phyloP scores from a whole-genome alignment of 1,140 invertebrate species.

The Copidosoma floridanum region DNA sequence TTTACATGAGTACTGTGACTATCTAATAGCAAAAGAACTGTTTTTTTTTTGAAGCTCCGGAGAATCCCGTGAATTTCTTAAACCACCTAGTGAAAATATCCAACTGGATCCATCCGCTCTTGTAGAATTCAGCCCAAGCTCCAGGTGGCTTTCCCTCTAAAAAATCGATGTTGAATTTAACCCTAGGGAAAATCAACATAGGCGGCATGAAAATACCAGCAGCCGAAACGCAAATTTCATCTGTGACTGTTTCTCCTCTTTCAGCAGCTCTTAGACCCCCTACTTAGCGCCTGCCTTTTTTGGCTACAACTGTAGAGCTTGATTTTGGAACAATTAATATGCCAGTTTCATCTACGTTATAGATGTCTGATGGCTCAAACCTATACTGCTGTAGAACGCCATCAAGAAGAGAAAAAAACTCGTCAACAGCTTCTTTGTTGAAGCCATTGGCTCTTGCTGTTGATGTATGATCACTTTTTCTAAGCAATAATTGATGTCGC shows the following conservation, averaged over 20 bases:
- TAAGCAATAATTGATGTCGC: background rate
- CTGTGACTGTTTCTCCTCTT: conserved; percentile 42
- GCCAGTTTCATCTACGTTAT: conserved; percentile 20
- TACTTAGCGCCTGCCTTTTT: conserved; percentile 34
- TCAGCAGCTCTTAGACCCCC: conserved; percentile 34
- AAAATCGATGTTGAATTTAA: conserved; percentile 41
- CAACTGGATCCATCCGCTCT: conserved; percentile 32
- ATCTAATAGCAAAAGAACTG: conserved; percentile 33
- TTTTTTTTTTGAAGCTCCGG: conserved; percentile 24
- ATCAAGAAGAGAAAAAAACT: conserved; percentile 4
- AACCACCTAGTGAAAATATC: no score
- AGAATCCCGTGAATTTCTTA: conserved; percentile 29
- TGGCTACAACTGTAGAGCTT: background rate
- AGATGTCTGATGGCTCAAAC: background rate
- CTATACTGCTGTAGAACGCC: background rate
- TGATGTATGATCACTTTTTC: conserved; percentile 11
- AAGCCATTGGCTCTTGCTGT: conserved; percentile 2
- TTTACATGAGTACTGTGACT: no score
- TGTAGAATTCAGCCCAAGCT: conserved; percentile 8
- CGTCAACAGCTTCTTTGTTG: background rate
- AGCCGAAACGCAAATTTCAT: conserved; percentile 46
- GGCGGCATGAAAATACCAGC: conserved; percentile 40
- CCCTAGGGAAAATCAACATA: no score
- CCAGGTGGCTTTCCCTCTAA: conserved; percentile 24
- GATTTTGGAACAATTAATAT: background rate